Evolutionary conservation across 2,797 vertebrate species (phyloP).

Genomic region (Phalloptychus januarius): DNA sequence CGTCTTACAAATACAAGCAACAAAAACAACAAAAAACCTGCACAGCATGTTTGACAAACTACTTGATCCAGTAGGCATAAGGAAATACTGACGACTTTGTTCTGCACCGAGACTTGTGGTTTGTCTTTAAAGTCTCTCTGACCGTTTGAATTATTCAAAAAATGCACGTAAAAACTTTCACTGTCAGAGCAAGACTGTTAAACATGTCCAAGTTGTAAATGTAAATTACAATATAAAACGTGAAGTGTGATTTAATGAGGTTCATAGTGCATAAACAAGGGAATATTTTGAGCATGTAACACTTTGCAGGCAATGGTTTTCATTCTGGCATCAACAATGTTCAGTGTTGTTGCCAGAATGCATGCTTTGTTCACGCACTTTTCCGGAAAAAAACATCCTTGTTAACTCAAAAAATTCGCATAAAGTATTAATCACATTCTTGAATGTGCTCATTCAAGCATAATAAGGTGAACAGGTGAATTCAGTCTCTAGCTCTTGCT

Average conservation of each 20-base stretch:
- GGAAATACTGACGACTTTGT: background rate
- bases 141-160: background rate
- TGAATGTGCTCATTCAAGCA: background rate
- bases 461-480: constrained; percentile 2
- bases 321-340: background rate
- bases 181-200: background rate
- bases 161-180: background rate
- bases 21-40: background rate
- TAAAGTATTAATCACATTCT: background rate
- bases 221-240: background rate
- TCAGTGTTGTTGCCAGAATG: background rate
- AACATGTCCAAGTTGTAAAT: constrained; percentile 1
- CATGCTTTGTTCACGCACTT: background rate
- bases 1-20: background rate
- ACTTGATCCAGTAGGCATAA: background rate
- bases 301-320: background rate
- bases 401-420: background rate
- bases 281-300: background rate
- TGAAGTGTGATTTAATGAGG: background rate
- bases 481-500: background rate
- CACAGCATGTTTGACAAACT: background rate
- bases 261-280: background rate
- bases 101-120: background rate
- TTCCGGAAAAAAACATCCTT: background rate
- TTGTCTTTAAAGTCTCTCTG: background rate